Evolutionary conservation across 2,113 vertebrate species (phyloP), one percentile per base, ranked within the genome.

Genomic region (Talpa occidentalis): DNA sequence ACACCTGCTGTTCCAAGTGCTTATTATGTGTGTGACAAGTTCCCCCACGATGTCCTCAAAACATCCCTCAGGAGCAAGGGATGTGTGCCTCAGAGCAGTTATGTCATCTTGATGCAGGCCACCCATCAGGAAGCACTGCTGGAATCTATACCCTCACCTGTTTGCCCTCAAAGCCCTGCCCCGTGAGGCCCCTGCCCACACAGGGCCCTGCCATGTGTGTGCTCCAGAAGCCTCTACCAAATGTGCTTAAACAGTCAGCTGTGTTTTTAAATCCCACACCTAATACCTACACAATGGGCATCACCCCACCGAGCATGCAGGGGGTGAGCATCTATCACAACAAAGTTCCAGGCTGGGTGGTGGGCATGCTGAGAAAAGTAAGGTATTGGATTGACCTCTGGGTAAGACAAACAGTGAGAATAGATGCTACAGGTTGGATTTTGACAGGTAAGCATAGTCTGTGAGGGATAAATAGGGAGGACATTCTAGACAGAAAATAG

Each of bases 381-480:
- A 32, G 62, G 26, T 12, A 47, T 3, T 42, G 44, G 40, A 86
- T 21, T 16, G 44, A 70, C 32, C 59, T 87, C 70, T 62, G 56
- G 69, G 21, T 52, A n/a, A 85, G 62, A 78, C 69, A 67, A 52
- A 78, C 3, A 49, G 35, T 62, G 62, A 94, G 42, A 79, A 92
- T 90, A 92, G 69, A 67, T 37, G n/a, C 28, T 64, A 22, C 28
- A 84, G 37, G 70, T 24, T 91, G 19, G 40, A 67, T 74, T 91
- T 62, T 93, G 70, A 69, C 86, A 70, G 87, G 77, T 72, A 56
- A 90, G n/a, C 10, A 60, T 62, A n/a, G 81, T 74, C 24, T 52
- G 67, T 12, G 54, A 82, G 72, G 37, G 37, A 70, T 56, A 88
- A 74, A 17, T 17, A 74, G 28, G 59, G 35, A 79, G 79, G 40